These are phyloP conservation scores for Lutraria lutraria DNA, from an alignment of 2,888 invertebrate genomes.

Conservation along the genomic window DNA sequence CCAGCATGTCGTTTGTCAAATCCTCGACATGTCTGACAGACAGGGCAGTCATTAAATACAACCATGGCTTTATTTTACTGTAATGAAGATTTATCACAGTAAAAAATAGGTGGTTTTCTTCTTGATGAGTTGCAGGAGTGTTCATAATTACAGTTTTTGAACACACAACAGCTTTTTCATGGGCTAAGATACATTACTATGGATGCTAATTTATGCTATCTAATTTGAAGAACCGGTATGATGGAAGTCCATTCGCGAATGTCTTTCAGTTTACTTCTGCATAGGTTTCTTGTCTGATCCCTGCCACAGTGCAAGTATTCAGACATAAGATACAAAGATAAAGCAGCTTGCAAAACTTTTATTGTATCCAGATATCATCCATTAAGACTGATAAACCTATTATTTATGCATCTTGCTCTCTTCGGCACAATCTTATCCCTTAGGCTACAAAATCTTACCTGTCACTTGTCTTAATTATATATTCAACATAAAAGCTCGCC, in stretches of 20 bases:
- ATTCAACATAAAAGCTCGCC: constrained; percentile 31
- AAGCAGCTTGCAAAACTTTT: background rate
- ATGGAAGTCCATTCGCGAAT: background rate
- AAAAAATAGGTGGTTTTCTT: background rate
- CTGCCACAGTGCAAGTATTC: background rate
- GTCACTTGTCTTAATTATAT: constrained; percentile 32
- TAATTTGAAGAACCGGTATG: background rate
- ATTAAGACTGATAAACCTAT: background rate
- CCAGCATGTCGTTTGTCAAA: constrained; percentile 41
- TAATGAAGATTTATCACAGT: constrained; percentile 36
- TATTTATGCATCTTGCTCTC: background rate
- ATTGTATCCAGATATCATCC: constrained; percentile 1
- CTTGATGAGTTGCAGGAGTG: background rate
- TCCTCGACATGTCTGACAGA: constrained; percentile 28
- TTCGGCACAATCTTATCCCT: background rate
- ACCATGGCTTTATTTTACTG: constrained; percentile 8
- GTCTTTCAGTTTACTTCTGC: background rate
- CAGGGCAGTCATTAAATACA: constrained; percentile 31
- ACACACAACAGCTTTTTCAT: background rate
- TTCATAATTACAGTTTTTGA: background rate
- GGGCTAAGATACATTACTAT: background rate
- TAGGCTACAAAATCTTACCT: background rate
- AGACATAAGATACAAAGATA: too few relatives aligned
- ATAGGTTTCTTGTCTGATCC: background rate
- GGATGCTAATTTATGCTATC: background rate